Base-by-base conservation (phyloP, 2,888 invertebrate species). In the Morpho deidamia region DNA sequence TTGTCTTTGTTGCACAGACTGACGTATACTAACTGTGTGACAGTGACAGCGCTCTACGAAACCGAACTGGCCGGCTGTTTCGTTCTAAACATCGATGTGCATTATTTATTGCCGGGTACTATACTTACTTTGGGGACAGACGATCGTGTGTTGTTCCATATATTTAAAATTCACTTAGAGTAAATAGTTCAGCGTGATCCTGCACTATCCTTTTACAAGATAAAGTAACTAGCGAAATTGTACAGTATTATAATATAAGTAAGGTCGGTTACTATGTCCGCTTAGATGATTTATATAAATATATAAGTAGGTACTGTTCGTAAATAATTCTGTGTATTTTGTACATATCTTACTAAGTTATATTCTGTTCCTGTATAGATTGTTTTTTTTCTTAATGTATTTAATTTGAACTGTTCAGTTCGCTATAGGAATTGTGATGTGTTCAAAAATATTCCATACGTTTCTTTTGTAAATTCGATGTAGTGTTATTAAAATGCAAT, bases 191-290 rank as follows among this genome's bases (percentile, higher is more conserved):
- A 56, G 56, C 54, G 56, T 56, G 48, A 44, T 11, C 35, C 45
- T 53, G 9, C 69, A 35, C 48, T 79, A 74, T 78, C 75, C 82
- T 84, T 85, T 82, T 86, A 84, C 83, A 82, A 51, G 58, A 48
- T 75, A 71, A 76, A 76, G 74, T 78, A 78, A 83, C 79, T 89
- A 89, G 88, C 76, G 84, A 87, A 89, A 87, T 87, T 88, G 89
- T 89, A 89, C 89, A 89, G 89, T 89, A 89, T 89, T 89, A 88
- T 84, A 85, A 78, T 72, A 69, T 76, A 81, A 75, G 67, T 82
- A 82, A 81, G 80, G 72, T 77, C 74, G 73, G 68, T 74, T 72
- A 74, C 62, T 74, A 83, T 74, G 74, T 77, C 76, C 78, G 73
- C 76, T 83, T 86, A 77, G 76, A 80, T 75, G 72, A 76, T 78